Evolutionary conservation across 2,797 vertebrate genomes (phyloP).

Genomic region (Aselliscus stoliczkanus): DNA sequence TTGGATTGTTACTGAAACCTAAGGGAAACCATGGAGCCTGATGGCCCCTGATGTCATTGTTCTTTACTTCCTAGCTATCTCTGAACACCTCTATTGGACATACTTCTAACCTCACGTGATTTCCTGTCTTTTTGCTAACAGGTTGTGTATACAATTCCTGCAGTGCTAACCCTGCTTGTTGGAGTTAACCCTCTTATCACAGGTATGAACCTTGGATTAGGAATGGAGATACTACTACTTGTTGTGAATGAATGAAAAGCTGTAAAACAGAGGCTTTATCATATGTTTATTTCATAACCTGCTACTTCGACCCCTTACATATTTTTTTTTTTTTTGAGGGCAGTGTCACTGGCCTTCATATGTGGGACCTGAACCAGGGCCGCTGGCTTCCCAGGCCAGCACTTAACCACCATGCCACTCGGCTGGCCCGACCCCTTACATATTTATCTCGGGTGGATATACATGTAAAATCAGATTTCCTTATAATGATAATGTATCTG

Average conservation of each 20-base stretch:
- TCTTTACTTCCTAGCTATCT: neutral
- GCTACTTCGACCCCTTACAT: neutral
- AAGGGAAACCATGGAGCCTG: neutral
- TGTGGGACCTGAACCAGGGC: no score
- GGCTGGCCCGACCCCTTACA: no score
- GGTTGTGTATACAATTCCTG: conserved; percentile 79
- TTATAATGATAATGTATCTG: neutral
- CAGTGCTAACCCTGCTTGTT: conserved; percentile 78
- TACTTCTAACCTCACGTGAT: neutral
- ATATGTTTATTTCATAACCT: neutral
- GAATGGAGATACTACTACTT: neutral
- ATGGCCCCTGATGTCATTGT: neutral
- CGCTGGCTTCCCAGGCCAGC: no score
- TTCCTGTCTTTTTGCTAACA: conserved; percentile 65
- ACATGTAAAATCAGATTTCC: neutral
- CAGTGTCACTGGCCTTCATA: no score
- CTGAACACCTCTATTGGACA: neutral
- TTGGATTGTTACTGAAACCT: neutral
- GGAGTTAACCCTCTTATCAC: conserved; percentile 79
- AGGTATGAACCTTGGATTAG: conserved; percentile 73
- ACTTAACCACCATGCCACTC: no score
- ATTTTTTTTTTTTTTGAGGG: no score
- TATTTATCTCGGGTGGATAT: neutral
- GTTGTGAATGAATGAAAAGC: neutral
- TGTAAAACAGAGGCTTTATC: neutral